Evolutionary conservation across 2,888 invertebrate genomes (phyloP).

Genomic region (Fragum fragum): DNA sequence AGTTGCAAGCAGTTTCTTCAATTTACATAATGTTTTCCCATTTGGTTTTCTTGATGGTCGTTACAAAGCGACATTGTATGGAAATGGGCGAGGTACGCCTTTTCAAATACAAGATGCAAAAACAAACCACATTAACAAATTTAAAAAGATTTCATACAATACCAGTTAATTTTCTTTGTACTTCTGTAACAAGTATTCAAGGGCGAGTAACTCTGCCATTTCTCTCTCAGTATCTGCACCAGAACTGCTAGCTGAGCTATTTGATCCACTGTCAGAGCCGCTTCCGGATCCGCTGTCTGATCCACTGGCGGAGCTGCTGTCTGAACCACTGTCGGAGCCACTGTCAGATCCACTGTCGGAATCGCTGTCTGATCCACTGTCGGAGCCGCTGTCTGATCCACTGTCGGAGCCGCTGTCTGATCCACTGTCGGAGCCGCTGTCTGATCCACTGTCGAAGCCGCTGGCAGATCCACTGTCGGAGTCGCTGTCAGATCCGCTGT

Average conservation of each 20-base stretch:
- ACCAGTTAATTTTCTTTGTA: neutral
- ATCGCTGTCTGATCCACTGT: neutral
- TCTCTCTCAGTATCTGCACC: neutral
- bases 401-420: neutral
- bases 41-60: too few relatives aligned
- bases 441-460: neutral
- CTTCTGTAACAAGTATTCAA: conserved; percentile 1
- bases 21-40: too few relatives aligned
- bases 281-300: neutral
- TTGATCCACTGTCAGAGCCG: neutral
- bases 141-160: neutral
- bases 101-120: too few relatives aligned
- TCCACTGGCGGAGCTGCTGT: neutral
- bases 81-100: too few relatives aligned
- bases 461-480: neutral
- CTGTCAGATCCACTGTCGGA: neutral
- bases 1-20: too few relatives aligned
- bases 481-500: neutral
- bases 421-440: neutral
- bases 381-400: neutral
- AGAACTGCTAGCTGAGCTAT: neutral
- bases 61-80: too few relatives aligned
- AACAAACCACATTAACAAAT: too few relatives aligned
- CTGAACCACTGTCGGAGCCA: neutral
- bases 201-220: conserved; percentile 5